Base-by-base conservation (phyloP, 2,797 vertebrate genomes). In the Anguilla anguilla region DNA sequence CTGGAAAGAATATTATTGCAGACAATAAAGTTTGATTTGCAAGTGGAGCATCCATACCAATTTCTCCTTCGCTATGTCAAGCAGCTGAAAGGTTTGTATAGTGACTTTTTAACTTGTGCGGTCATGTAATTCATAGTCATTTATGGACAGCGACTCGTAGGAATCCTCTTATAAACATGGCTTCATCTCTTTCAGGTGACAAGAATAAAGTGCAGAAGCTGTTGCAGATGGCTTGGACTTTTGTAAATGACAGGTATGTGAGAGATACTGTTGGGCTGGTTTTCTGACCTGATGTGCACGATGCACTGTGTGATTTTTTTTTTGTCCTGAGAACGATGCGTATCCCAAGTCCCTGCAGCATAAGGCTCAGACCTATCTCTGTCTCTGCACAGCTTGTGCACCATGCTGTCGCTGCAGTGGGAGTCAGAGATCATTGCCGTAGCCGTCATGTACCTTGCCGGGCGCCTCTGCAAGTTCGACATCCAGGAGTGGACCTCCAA, bases 401-500 rank as follows among this genome's bases (percentile, higher is more conserved):
- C 98, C 89, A 99, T 98, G 67, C 91, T 99, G 92, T 99, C 98
- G 0, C 96, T 99, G 86, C 98, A 99, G 91, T 99, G 98, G 98
- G 98, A 99, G 86, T 98, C 98, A 0, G 98, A 99, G 94, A 99
- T 99, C 89, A 99, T 99, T 43, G 98, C 98, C 0, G 98, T 99
- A 35, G 98, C 98, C 0, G 98, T 99, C 88, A 99, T 99, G 98
- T 99, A 99, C 89, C 95, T 99, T 64, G 98, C 98, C 0, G 98
- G 98, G 6, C 97, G 98, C 11, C 94, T 99, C 88, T 99, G 98
- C 89, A 99, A 99, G 91, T 99, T 99, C 86, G 98, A 99, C 92
- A 98, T 99, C 90, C 98, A 99, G 92, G 98, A 99, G 88, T 99
- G 98, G 98, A 99, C 98, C 0, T 96, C 97, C 59, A 99, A 99